A percentile compares a stretch with the other conserved stretches of the same genome.
Evolutionary conservation across 2,113 vertebrate genomes (phyloP).

Genomic region (Mesitornis unicolor): DNA sequence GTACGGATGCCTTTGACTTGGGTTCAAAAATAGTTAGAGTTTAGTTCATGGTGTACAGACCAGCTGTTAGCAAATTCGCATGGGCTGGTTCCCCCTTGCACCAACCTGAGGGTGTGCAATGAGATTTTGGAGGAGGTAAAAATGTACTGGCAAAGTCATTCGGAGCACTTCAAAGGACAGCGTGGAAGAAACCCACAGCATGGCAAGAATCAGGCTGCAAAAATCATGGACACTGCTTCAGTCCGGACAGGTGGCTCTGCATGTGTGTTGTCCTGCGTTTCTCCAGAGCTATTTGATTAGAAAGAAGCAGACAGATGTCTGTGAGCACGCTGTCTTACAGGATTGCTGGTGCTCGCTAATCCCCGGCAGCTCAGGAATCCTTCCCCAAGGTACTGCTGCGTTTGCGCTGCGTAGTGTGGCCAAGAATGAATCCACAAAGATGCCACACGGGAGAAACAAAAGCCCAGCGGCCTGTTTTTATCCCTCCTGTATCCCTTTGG

Average conservation of each 20-base stretch:
- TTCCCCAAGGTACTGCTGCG: not conserved
- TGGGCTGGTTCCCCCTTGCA: not conserved
- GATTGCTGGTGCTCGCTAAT: not conserved
- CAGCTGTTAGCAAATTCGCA: not conserved
- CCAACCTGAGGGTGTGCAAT: not conserved
- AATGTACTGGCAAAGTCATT: not conserved
- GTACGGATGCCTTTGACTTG: not conserved
- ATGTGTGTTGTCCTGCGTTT: not conserved
- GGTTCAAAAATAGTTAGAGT: not conserved
- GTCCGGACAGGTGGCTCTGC: not conserved
- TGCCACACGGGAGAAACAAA: not conserved
- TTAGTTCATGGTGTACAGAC: not conserved
- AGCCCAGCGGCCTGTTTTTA: not conserved
- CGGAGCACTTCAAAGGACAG: not conserved
- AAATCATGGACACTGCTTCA: not conserved
- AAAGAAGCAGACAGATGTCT: not conserved
- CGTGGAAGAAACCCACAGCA: not conserved
- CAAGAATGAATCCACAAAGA: not conserved
- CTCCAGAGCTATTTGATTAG: not conserved
- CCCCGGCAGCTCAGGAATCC: not conserved
- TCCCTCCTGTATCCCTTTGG: not conserved
- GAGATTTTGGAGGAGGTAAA: not conserved
- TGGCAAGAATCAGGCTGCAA: not conserved
- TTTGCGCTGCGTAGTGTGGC: not conserved
- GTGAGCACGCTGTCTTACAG: not conserved